Evolutionary conservation across 2,797 vertebrate species (phyloP).

Genomic region (Anniella stebbinsi): DNA sequence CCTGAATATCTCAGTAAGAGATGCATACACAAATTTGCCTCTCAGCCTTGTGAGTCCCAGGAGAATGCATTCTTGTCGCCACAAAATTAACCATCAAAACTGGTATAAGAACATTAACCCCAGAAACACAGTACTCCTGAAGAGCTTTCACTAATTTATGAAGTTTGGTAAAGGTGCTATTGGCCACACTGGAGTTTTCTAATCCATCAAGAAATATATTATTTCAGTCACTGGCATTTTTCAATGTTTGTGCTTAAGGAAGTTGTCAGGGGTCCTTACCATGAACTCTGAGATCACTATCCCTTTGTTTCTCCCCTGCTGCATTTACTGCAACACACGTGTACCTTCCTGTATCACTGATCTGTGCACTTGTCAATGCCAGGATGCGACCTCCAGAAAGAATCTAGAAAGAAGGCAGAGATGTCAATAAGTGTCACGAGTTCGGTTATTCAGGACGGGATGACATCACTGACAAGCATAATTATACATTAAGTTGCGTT

Average conservation of each 20-base stretch:
- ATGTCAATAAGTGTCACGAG: neutral
- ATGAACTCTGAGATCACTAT: conserved; percentile 88
- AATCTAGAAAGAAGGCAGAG: conserved; percentile 80
- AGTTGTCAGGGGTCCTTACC: conserved; percentile 81
- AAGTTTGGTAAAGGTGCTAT: neutral
- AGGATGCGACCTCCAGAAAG: conserved; percentile 89
- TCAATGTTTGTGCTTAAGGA: neutral
- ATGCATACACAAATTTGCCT: neutral
- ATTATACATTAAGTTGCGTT: neutral
- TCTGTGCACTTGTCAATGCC: conserved; percentile 86
- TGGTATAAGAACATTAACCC: neutral
- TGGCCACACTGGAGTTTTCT: neutral
- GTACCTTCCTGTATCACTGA: conserved; percentile 91
- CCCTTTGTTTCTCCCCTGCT: conserved; percentile 91
- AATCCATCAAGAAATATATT: neutral
- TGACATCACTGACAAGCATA: neutral
- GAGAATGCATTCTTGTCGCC: neutral
- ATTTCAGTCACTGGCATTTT: neutral
- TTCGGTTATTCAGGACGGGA: neutral
- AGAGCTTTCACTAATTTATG: neutral
- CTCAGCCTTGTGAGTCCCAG: neutral
- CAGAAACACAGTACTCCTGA: neutral
- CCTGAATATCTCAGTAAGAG: neutral
- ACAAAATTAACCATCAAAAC: neutral
- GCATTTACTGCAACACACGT: conserved; percentile 96